phyloP scores from a whole-genome alignment of 1,140 invertebrate species.

The Anoplophora glabripennis region DNA sequence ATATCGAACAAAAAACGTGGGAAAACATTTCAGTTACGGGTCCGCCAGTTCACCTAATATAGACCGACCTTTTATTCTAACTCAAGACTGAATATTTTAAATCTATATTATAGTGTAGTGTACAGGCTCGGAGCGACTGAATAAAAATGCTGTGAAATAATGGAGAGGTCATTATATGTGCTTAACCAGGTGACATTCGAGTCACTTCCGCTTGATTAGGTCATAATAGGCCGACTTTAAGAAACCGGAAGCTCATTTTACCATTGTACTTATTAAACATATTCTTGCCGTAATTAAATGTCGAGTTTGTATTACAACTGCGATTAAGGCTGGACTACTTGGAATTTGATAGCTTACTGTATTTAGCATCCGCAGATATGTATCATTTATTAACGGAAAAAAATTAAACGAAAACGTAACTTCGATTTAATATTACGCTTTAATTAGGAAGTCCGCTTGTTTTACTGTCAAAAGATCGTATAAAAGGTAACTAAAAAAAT shows the following conservation, averaged over 20 bases:
- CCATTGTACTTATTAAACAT: too few species aligned
- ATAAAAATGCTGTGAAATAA: slow-evolving; percentile 21
- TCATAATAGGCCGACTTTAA: slow-evolving; percentile 24
- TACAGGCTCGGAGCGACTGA: slow-evolving; percentile 2
- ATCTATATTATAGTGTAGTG: slow-evolving; percentile 13
- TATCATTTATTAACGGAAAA: too few species aligned
- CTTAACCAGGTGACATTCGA: slow-evolving; percentile 34
- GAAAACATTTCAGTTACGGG: slow-evolving; percentile 22
- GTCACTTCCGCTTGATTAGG: slow-evolving; percentile 34
- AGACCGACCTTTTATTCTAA: slow-evolving; percentile 18
- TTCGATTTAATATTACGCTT: too few species aligned
- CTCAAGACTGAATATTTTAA: slow-evolving; percentile 14
- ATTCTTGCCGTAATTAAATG: too few species aligned
- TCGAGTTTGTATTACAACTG: too few species aligned
- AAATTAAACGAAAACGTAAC: too few species aligned
- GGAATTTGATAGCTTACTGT: too few species aligned
- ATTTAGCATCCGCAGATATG: too few species aligned
- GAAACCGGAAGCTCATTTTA: slow-evolving; percentile 21
- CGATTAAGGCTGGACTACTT: too few species aligned
- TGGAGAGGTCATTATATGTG: slow-evolving; percentile 33
- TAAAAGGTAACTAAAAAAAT: too few species aligned
- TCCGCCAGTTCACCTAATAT: slow-evolving; percentile 15
- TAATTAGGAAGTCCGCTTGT: too few species aligned
- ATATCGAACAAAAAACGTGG: slow-evolving; percentile 35
- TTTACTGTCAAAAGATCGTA: too few species aligned